Base-by-base conservation (phyloP, 1,140 invertebrate genomes). In the Brachionus koreanus region DNA sequence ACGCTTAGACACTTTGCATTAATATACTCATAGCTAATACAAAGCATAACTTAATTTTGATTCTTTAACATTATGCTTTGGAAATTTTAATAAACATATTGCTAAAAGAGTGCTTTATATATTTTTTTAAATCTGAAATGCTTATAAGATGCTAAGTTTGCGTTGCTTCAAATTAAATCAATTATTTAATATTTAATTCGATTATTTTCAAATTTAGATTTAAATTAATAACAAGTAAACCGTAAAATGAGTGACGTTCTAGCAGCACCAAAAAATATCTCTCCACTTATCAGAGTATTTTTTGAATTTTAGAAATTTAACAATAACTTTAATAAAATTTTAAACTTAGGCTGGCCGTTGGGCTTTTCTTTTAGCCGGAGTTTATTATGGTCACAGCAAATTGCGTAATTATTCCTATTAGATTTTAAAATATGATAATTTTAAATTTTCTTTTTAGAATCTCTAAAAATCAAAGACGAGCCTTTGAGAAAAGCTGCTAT, bases 261-360 rank as follows among this genome's bases (percentile, higher is more conserved):
- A 37, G 76, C 76, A 29, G 76, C 76, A 74, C 69, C 76, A 39
- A 79, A 79, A 65, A 79, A 79, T 16, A 65, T 79, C 13, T 79
- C 76, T 29, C 76, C 76, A 42, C 49, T 79, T 1, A 63, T 79
- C 10, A 57, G 76, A 79, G 76, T 79, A 79, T 6, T 19, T 43
- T 35, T 42, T 7, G 5, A 39, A 6, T n/a, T 7, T 2, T 12
- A 3, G 57, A 37, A 29, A 43, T 79, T 25, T 63, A 13, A 3
- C 29, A n/a, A 6, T 2, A 61, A 23, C n/a, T 65, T 79, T 13
- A 39, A 33, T 0, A 1, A 43, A 42, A 25, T 63, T 65, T 33
- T 39, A 42, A 2, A 2, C 29, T 39, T 19, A 79, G 76, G 76
- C 76, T 79, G 76, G 46, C 61, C 76, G 76, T 9, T 79, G 76